These are phyloP conservation scores for Myrmecophaga tridactyla DNA, from an alignment of 2,113 vertebrate genomes.

Conservation along the genomic window DNA sequence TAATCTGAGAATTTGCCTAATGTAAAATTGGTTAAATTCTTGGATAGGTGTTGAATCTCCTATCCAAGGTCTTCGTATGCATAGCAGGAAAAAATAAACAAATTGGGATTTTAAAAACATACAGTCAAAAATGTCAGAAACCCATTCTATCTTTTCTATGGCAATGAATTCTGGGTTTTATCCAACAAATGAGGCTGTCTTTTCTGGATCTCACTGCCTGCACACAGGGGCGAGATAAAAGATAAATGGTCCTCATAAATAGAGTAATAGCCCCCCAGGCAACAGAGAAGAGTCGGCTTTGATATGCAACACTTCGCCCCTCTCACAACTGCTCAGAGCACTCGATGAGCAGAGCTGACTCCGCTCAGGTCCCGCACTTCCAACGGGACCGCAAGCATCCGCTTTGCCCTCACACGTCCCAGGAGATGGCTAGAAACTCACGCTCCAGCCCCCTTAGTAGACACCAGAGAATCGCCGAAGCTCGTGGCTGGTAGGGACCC, in stretches of 20 bases:
- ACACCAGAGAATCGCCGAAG: fast-evolving
- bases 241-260: slow-evolving; percentile 42
- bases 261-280: slow-evolving; percentile 49
- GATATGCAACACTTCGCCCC: not conserved
- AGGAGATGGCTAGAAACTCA: not conserved
- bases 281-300: not conserved
- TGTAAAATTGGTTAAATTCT: not conserved
- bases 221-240: slow-evolving; percentile 14
- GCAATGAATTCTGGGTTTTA: slow-evolving; percentile 55
- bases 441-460: fast-evolving
- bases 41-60: not conserved
- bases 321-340: not conserved
- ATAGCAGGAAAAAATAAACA: not conserved
- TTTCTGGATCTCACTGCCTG: not conserved
- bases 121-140: not conserved
- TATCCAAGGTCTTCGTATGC: not conserved
- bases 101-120: not conserved
- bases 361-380: fast-evolving
- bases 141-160: not conserved
- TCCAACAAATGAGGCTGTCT: slow-evolving; percentile 35
- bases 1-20: not conserved
- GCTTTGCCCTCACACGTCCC: not conserved
- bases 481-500: not conserved
- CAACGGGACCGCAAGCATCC: not conserved
- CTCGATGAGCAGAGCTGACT: fast-evolving